Evolutionary conservation across 37 sponge, comb jelly and placozoan genomes (phyloP).

Genomic region (Spongilla lacustris): DNA sequence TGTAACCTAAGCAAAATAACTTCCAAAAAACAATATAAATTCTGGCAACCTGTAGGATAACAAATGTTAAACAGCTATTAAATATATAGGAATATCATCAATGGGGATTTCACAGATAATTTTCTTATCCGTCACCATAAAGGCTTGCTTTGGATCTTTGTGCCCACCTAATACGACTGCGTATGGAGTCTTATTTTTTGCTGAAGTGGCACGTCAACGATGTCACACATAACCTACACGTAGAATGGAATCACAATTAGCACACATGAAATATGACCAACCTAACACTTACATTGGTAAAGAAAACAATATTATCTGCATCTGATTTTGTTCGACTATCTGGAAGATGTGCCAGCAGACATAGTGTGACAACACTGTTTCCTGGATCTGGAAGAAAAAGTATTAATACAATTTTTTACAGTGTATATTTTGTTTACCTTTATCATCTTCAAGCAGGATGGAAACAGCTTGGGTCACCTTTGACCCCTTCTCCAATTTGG

Average conservation of each 20-base stretch:
- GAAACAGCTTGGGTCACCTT: not conserved
- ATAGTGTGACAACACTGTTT: conserved; percentile 7
- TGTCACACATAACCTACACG: not conserved
- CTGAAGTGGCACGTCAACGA: not conserved
- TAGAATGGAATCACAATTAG: not conserved
- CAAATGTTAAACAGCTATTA: conserved; percentile 30
- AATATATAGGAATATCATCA: conserved; percentile 18
- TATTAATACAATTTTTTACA: not conserved
- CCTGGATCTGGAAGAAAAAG: not conserved
- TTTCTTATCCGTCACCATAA: conserved; percentile 3
- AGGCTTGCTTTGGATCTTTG: conserved; percentile 17
- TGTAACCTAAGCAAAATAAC: not conserved
- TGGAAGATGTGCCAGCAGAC: not conserved
- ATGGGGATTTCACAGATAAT: conserved; percentile 15
- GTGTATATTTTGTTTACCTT: not conserved
- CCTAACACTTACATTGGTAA: conserved; percentile 4
- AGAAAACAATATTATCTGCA: conserved; percentile 14
- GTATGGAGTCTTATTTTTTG: conserved; percentile 5
- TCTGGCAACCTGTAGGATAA: conserved; percentile 24
- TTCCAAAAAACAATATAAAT: conserved; percentile 26
- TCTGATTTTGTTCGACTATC: conserved; percentile 10
- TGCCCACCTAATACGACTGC: conserved; percentile 4
- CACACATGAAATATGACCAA: not conserved
- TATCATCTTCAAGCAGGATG: not conserved
- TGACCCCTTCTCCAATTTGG: not conserved